Evolutionary conservation across 2,113 vertebrate species (phyloP).

Genomic region (Regulus satrapa): DNA sequence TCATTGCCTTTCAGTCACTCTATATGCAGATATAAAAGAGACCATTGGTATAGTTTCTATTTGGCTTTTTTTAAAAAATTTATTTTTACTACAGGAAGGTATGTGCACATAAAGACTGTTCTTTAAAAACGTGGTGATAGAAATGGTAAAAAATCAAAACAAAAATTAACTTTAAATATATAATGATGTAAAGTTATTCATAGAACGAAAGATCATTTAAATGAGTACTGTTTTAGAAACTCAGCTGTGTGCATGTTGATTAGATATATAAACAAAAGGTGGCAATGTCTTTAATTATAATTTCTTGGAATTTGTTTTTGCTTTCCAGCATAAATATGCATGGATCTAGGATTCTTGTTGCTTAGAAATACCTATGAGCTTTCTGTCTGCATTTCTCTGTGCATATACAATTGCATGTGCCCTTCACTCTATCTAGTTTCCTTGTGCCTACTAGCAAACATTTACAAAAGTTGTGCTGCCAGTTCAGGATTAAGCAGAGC

Average conservation of each 20-base stretch:
- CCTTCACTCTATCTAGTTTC: background rate
- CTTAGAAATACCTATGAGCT: background rate
- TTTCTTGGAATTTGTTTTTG: background rate
- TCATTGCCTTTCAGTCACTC: background rate
- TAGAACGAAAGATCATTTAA: background rate
- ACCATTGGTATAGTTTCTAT: background rate
- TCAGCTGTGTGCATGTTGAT: background rate
- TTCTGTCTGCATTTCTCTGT: background rate
- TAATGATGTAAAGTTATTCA: background rate
- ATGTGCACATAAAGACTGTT: background rate
- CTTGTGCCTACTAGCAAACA: background rate
- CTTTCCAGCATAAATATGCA: slow-evolving; percentile 1
- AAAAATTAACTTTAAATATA: background rate
- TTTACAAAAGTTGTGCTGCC: background rate
- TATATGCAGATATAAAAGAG: background rate
- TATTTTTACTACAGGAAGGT: background rate
- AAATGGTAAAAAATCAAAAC: background rate
- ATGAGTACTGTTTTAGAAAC: background rate
- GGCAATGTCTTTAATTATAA: background rate
- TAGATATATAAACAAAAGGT: slow-evolving; percentile 24
- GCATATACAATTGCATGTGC: background rate
- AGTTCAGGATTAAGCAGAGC: background rate
- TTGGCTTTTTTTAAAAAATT: background rate
- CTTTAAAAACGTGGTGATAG: background rate
- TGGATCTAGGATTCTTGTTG: background rate